Evolutionary conservation across 2,888 invertebrate genomes (phyloP), one percentile per base, ranked within the genome.

Genomic region (Melipona beecheii): DNA sequence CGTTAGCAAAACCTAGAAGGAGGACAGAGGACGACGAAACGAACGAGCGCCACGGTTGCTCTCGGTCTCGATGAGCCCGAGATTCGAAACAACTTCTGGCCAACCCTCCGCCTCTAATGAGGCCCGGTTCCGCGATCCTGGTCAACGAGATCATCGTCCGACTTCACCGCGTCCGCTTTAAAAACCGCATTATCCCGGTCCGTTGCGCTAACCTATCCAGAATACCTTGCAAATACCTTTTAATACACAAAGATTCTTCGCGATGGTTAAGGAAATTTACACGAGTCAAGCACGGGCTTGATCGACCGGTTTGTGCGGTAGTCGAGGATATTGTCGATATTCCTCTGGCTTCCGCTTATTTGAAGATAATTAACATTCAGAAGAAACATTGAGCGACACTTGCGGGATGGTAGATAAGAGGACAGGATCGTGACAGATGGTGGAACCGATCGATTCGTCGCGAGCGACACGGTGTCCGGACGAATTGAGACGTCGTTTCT

Each of bases 121-220:
- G 73, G 27, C 72, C 60, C 54, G 36, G 71, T 72, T 79, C 81
- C 72, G 79, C 80, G 81, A 81, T 81, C 81, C 52, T 66, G 54
- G 60, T 31, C 81, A 81, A 72, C 81, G 81, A 81, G 81, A 81
- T 78, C 81, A 69, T 81, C 81, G 80, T 62, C 24, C n/a, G 72
- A 72, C 69, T 69, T 56, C 31, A 27, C 43, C 68, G 31, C 43
- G 9, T 43, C 43, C 11, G 43, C 43, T 43, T 43, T 9, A 11
- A 43, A 9, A 43, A 31, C 56, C 70, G 27, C 65, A 31, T 36
- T 71, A 68, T 68, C 71, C 80, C 72, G 80, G 43, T 79, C 68
- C 49, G 54, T 60, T 60, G 43, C 43, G 43, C 43, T 43, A 43
- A 43, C 43, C 43, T 43, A 43, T 1, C 43, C 11, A 43, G 43